Evolutionary conservation across 2,113 vertebrate genomes (phyloP).

Genomic region (Ramphastos sulfuratus): DNA sequence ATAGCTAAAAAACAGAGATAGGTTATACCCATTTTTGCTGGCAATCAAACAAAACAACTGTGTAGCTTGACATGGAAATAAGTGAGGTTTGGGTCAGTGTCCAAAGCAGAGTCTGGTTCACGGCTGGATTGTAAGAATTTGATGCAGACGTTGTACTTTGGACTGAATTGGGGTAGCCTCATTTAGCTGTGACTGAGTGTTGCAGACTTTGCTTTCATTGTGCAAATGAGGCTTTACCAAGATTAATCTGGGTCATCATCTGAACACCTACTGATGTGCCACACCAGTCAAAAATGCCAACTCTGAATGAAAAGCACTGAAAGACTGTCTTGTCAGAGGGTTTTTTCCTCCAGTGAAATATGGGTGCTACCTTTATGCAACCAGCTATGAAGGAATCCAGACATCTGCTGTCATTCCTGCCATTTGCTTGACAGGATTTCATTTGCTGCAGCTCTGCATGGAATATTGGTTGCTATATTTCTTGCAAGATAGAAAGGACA

Average conservation of each 20-base stretch:
- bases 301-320: constrained; percentile 44
- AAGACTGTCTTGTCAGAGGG: constrained; percentile 45
- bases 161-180: background rate
- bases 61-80: background rate
- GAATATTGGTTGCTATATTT: constrained; percentile 67
- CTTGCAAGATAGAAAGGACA: constrained; percentile 52
- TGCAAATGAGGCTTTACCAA: constrained; percentile 22
- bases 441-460: constrained; percentile 65
- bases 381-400: constrained; percentile 68
- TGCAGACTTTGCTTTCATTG: background rate
- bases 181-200: background rate
- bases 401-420: constrained; percentile 64
- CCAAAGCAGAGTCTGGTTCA: background rate
- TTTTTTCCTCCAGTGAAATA: constrained; percentile 49
- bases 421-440: constrained; percentile 68
- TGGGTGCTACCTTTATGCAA: constrained; percentile 57
- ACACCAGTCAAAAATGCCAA: constrained; percentile 50
- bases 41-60: background rate
- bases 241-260: constrained; percentile 25
- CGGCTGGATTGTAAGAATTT: background rate
- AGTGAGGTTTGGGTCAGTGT: background rate
- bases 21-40: background rate
- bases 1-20: background rate
- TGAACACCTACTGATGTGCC: background rate
- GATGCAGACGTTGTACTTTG: background rate